A percentile compares a stretch with the other conserved stretches of the same genome.
phyloP scores from a whole-genome alignment of 2,888 invertebrate species.

The Cephus sareptanus region DNA sequence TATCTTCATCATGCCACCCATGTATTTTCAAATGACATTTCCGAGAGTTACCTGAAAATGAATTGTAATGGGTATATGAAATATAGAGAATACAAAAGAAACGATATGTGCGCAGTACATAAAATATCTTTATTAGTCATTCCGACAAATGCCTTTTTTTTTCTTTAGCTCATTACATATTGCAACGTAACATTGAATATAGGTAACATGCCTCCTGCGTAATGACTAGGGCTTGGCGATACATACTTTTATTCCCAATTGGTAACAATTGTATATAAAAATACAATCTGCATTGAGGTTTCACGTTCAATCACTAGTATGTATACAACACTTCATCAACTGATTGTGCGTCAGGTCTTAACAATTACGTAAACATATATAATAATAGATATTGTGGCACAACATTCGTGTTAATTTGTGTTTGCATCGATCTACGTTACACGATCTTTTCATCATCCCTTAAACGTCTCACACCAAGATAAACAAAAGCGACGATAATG shows the following conservation, averaged over 20 bases:
- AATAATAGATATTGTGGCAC: slow-evolving; percentile 27
- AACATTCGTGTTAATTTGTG: slow-evolving; percentile 26
- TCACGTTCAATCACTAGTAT: slow-evolving; percentile 29
- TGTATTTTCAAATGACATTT: neutral
- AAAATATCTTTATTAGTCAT: slow-evolving; percentile 57
- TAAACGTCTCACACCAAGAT: neutral
- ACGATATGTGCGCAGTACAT: slow-evolving; percentile 35
- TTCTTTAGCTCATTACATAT: slow-evolving; percentile 26
- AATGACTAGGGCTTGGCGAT: slow-evolving; percentile 60
- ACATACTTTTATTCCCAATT: slow-evolving; percentile 46
- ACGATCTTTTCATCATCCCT: neutral
- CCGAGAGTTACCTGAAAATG: neutral
- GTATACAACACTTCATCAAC: slow-evolving; percentile 25
- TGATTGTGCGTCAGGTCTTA: slow-evolving; percentile 49
- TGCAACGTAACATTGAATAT: slow-evolving; percentile 55
- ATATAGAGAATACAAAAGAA: slow-evolving; percentile 5
- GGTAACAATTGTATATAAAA: slow-evolving; percentile 62
- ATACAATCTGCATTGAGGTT: slow-evolving; percentile 50
- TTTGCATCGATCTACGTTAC: slow-evolving; percentile 8
- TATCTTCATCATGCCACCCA: neutral
- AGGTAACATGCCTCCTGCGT: slow-evolving; percentile 52
- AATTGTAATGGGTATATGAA: neutral
- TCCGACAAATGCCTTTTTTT: slow-evolving; percentile 33
- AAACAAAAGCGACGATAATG: slow-evolving; percentile 31
- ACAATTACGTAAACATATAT: slow-evolving; percentile 34